Conservation (phyloP, 2,113 vertebrate species). For the Pavo muticus region DNA sequence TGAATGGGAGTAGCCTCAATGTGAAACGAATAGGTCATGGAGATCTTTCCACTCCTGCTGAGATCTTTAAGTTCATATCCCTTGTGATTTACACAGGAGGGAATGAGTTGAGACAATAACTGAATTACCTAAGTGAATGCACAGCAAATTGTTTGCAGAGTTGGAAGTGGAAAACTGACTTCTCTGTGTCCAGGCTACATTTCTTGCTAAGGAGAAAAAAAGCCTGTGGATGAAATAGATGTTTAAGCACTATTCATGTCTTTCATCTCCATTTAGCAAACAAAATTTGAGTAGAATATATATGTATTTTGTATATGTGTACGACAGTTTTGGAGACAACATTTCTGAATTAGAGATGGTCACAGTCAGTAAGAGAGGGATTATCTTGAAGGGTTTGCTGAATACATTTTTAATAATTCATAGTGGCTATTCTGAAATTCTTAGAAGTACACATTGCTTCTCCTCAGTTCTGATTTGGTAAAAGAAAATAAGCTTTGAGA, state of each 20-base stretch:
- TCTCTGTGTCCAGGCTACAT: background rate
- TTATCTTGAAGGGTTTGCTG: background rate
- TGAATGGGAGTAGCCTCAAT: background rate
- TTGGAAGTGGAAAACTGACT: background rate
- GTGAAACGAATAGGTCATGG: background rate
- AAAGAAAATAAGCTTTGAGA: background rate
- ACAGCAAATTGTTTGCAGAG: background rate
- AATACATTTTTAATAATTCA: background rate
- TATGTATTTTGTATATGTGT: background rate
- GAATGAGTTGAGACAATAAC: slow-evolving; percentile 13
- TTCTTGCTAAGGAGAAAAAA: background rate
- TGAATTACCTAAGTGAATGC: slow-evolving; percentile 4
- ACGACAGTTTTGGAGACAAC: background rate
- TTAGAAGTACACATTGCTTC: background rate
- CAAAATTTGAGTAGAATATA: background rate
- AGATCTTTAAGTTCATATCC: background rate
- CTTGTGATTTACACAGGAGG: slow-evolving; percentile 7
- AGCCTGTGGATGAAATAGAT: background rate
- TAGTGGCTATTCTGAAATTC: background rate
- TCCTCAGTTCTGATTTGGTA: background rate
- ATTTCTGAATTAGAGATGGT: background rate
- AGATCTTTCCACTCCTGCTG: background rate
- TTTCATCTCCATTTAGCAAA: background rate
- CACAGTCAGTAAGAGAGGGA: background rate
- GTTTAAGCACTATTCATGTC: background rate